Conservation (phyloP, 23 tunicate species). For the Styela clava region DNA sequence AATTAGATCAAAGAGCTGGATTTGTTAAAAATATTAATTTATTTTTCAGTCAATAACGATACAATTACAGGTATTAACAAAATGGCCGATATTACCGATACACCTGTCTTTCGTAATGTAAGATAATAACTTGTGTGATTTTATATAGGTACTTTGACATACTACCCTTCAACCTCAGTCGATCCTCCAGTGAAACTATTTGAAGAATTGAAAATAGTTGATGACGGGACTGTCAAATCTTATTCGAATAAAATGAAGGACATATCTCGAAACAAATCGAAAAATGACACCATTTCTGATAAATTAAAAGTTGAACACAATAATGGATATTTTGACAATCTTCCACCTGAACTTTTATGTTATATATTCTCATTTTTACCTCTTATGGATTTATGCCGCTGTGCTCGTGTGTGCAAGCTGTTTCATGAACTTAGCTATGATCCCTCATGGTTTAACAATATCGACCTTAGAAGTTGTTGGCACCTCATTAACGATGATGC, state of each 20-base stretch:
- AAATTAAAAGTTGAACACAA: not conserved
- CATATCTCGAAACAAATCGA: not conserved
- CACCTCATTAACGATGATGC: constrained; percentile 55
- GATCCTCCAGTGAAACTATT: constrained; percentile 52
- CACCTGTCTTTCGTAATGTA: no score
- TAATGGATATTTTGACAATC: constrained; percentile 52
- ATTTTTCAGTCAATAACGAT: no score
- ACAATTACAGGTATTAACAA: no score
- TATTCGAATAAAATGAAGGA: not conserved
- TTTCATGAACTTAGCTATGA: constrained; percentile 66
- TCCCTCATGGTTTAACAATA: constrained; percentile 36
- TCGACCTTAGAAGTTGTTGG: constrained; percentile 81
- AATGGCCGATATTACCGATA: no score
- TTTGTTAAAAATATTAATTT: no score
- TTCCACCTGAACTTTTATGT: constrained; percentile 64
- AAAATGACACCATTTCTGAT: not conserved
- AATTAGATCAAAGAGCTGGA: no score
- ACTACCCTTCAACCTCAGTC: constrained; percentile 56
- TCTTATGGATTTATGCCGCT: constrained; percentile 74
- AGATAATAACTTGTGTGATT: no score
- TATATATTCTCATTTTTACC: constrained; percentile 65
- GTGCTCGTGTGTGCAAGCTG: constrained; percentile 52
- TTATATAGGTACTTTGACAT: constrained; percentile 35
- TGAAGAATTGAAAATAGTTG: not conserved
- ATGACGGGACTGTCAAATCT: not conserved